Evolutionary conservation across 2,113 vertebrate species (phyloP).

Genomic region (Pteruthius melanotis): DNA sequence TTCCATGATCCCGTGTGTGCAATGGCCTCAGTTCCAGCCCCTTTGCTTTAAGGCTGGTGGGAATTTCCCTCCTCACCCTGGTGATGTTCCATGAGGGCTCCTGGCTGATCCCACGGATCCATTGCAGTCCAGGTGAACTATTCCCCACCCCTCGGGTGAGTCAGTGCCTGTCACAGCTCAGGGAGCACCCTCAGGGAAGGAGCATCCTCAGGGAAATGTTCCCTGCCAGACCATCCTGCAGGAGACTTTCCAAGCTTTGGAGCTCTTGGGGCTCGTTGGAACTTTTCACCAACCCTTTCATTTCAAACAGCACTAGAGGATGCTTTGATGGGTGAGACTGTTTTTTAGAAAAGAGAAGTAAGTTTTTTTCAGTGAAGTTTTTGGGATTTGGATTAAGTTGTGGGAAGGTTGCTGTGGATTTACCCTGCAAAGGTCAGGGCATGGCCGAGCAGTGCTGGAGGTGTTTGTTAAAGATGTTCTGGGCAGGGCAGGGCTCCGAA

Average conservation of each 20-base stretch:
- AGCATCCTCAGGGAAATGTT: not conserved
- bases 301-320: not conserved
- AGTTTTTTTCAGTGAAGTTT: not conserved
- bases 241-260: not conserved
- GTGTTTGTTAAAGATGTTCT: not conserved
- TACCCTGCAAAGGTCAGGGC: not conserved
- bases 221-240: not conserved
- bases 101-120: not conserved
- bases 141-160: not conserved
- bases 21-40: not conserved
- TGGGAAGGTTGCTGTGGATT: not conserved
- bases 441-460: rapidly evolving
- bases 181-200: not conserved
- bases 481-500: not conserved
- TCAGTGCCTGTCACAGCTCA: not conserved
- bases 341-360: not conserved
- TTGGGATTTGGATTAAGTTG: not conserved
- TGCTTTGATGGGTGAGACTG: not conserved
- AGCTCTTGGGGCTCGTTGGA: not conserved
- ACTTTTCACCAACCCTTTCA: not conserved
- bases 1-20: not conserved
- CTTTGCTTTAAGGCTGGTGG: not conserved
- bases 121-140: rapidly evolving
- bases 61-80: not conserved
- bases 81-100: not conserved